Base-by-base conservation (phyloP, 2,113 vertebrate genomes). In the Pelobates fuscus region DNA sequence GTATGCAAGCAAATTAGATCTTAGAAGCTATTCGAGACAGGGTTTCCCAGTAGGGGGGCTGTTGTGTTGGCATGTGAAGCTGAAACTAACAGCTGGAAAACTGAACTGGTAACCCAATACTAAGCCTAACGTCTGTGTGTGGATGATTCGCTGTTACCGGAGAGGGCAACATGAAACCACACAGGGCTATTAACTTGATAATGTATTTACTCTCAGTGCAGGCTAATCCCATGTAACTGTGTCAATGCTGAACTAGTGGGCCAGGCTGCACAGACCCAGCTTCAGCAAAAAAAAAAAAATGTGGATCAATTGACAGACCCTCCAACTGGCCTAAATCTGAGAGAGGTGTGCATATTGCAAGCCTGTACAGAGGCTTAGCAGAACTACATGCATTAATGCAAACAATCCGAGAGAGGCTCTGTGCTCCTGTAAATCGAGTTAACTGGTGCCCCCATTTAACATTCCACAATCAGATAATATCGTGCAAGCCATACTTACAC, bases 51-150 rank as follows among this genome's bases (percentile, higher is more conserved):
- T 43, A 77, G 57, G 73, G 52, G 73, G 64, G 64, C 49, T 61
- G 64, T 27, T 21, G 15, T n/a, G 3, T 25, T 67, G 64, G 73
- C 73, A 77, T 17, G 43, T 41, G 43, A 60, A 68, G 65, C 52
- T 59, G 73, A 37, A 77, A 49, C 64, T 41, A 76, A 61, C 73
- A 77, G 73, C 65, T 77, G 64, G 73, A 77, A 77, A 77, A 77
- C 65, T 77, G 55, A 77, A 77, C 73, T 77, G 65, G 73, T 37
- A 77, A 77, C 26, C 41, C 21, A 68, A 77, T 60, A 58, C 73
- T 77, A 52, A 77, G 68, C 65, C 73, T 32, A 68, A 55, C 55
- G 64, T 61, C 73, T 77, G 55, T 68, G 73, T 77, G 64, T 77
- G 73, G 73, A 76, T 68, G 59, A 55, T 61, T 77, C 26, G 14